Base-by-base conservation (phyloP, 2,888 invertebrate species). In the Drosophila nr. fundita region DNA sequence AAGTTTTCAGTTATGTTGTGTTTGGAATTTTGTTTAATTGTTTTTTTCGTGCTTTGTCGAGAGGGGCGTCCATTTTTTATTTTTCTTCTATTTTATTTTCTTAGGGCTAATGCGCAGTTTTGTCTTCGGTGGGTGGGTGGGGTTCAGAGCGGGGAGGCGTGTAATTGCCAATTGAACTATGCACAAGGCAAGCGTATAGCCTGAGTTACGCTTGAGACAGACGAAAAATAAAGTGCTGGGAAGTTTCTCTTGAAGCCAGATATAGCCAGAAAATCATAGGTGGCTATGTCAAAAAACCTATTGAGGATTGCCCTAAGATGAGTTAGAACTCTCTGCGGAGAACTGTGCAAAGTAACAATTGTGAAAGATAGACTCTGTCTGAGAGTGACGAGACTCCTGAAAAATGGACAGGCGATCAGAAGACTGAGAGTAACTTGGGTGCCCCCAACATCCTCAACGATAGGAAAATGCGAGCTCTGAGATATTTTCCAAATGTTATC, bases 21-120 rank as follows among this genome's bases (percentile, higher is more conserved):
- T 61, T 68, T 75, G 67, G 66, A 62, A 58, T 72, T 78, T 61
- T 55, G 60, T 71, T 70, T 90, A 87, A 87, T 87, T 87, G 91
- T 87, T 83, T 24, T 13, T 63, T 62, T 58, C 36, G n/a, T 61
- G 49, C 32, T 65, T 49, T 32, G 30, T 40, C 30, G 50, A 57
- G 67, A 58, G 63, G 67, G 69, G 70, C 67, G 57, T 69, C 67
- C 78, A 77, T 82, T 80, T 81, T 73, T 45, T 24, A 11, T n/a
- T 11, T 42, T 21, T 4, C 38, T 8, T 18, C 18, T 18, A 18
- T 52, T 59, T 67, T 32, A 11, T 32, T 57, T 15, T 72, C 67
- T 53, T 53, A 49, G 38, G 57, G 63, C 64, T 76, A 81, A 83
- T 81, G 74, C 77, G 80, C 80, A 83, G 78, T 77, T 81, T 80